Percentiles rank a stretch among this genome's conserved stretches.
phyloP scores from a whole-genome alignment of 2,797 vertebrate genomes.

The Kryptopterus vitreolus region DNA sequence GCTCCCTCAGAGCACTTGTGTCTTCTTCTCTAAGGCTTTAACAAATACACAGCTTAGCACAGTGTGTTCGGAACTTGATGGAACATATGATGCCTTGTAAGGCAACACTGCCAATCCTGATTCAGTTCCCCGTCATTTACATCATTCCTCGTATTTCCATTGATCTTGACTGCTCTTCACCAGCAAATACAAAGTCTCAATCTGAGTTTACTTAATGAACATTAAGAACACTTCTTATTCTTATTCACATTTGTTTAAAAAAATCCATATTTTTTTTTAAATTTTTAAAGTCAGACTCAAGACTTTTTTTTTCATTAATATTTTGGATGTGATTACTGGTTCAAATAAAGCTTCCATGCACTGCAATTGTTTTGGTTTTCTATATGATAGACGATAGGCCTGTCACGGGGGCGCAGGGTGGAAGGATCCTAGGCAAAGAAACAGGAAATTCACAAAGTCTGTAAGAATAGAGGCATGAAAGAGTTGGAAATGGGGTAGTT shows the following conservation, averaged over 20 bases:
- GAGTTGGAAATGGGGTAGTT: too few relatives aligned
- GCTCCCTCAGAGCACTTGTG: constrained; percentile 5
- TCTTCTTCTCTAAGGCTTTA: neutral
- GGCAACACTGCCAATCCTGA: neutral
- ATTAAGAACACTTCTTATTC: too few relatives aligned
- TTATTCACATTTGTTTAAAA: too few relatives aligned
- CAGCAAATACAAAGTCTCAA: neutral
- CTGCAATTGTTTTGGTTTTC: neutral
- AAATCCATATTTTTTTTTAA: too few relatives aligned
- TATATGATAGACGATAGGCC: too few relatives aligned
- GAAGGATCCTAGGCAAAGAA: too few relatives aligned
- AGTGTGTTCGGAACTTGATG: neutral
- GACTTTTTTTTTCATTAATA: neutral
- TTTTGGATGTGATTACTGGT: neutral
- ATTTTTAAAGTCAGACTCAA: neutral
- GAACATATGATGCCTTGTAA: neutral
- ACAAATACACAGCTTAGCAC: neutral
- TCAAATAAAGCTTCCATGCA: neutral
- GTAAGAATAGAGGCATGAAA: too few relatives aligned
- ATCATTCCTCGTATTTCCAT: neutral
- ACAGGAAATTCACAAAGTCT: too few relatives aligned
- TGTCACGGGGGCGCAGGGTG: too few relatives aligned
- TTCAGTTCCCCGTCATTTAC: neutral
- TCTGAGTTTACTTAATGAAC: neutral
- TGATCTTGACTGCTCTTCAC: neutral